Conservation (phyloP, 2,888 invertebrate genomes). For the Drosophila meridionalis region DNA sequence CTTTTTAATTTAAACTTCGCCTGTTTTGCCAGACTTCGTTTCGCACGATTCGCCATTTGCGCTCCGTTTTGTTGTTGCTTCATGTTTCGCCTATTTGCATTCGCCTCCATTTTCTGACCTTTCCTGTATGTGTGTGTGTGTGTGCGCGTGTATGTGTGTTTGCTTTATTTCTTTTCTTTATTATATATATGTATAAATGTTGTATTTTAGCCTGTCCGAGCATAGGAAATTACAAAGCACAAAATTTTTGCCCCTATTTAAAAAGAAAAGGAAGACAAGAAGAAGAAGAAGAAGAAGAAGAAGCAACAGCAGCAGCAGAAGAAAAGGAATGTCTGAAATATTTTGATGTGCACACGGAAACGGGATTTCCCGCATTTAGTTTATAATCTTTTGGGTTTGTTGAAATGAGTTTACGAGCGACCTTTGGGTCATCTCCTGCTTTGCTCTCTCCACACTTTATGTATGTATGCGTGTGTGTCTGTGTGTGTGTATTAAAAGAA, state of each 20-base stretch:
- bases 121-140: constrained; percentile 5
- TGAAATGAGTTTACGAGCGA: constrained; percentile 49
- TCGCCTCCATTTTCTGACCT: constrained; percentile 22
- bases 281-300: neutral
- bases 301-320: neutral
- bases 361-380: constrained; percentile 51
- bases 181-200: constrained; percentile 9
- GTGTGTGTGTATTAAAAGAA: neutral
- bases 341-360: constrained; percentile 48
- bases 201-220: constrained; percentile 20
- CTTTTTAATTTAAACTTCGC: constrained; percentile 76
- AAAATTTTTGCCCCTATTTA: constrained; percentile 45
- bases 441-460: neutral
- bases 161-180: constrained; percentile 19
- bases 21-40: constrained; percentile 44
- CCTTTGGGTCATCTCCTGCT: constrained; percentile 15
- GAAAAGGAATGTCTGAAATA: constrained; percentile 11
- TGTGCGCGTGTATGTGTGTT: neutral
- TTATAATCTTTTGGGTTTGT: constrained; percentile 44
- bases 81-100: constrained; percentile 65
- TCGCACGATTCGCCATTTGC: constrained; percentile 60
- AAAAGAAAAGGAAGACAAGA: neutral
- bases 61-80: constrained; percentile 35
- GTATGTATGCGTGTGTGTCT: neutral
- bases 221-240: constrained; percentile 51